Evolutionary conservation across 2,113 vertebrate species (phyloP), one percentile per base, ranked within the genome.

Genomic region (Chionodraco myersi): DNA sequence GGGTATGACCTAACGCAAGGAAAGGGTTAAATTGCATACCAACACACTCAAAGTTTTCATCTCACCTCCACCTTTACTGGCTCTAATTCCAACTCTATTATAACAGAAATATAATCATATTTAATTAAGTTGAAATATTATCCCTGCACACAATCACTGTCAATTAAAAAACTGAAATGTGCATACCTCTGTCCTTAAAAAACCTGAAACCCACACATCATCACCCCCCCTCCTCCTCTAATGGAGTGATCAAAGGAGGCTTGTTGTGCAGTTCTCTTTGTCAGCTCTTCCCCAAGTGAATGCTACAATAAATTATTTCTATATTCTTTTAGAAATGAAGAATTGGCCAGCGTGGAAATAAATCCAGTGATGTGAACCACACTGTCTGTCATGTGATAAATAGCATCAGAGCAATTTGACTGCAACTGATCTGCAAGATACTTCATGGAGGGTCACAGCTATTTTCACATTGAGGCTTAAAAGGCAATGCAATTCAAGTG

Each of bases 321-420:
- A 30, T 65, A 64, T 21, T 52, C 58, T 51, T 75, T 69, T 67
- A 58, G 47, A 15, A 73, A 18, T 13, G 30, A 58, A 77, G 48
- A 72, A 41, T 44, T 48, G 52, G 26, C 3, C 14, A 62, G 58
- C 61, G 26, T 65, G 26, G 60, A 79, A 75, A 74, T 70, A 16
- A 15, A 70, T 61, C 13, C 4, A 34, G 34, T 64, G 56, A 83
- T 87, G 73, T 74, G 76, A 52, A 16, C 41, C 80, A 65, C 56
- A 63, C 67, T 10, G 64, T 64, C 57, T 23, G 54, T 89, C 86
- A 86, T 89, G 75, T 86, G 86, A 87, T 41, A 41, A 76, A 74
- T 58, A 69, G 63, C 67, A 86, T 76, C 61, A 61, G 63, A 60
- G 81, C 36, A 58, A 62, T 77, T 73, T 72, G n/a, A 84, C 54